Conservation (phyloP, 2,888 invertebrate genomes). For the Nymphalis c-album region DNA sequence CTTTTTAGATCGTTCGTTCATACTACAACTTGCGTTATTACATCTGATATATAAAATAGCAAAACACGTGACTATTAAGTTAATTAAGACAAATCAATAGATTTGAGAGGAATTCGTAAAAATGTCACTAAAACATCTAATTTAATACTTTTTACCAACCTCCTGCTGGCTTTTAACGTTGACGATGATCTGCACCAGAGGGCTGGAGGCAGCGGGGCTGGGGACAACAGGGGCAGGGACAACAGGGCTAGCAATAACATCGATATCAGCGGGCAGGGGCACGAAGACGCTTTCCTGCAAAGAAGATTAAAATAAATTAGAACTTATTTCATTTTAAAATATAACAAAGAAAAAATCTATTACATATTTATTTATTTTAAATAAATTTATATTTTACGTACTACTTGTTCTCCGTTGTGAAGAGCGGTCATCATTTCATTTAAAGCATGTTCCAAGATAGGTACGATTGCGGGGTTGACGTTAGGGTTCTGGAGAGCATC, state of each 20-base stretch:
- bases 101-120: too few species aligned
- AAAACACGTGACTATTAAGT: too few species aligned
- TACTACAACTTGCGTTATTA: too few species aligned
- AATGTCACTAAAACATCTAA: background rate
- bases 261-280: conserved; percentile 44
- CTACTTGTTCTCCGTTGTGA: conserved; percentile 49
- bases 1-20: too few species aligned
- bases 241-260: conserved; percentile 32
- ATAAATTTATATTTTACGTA: conserved; percentile 39
- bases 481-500: conserved; percentile 51
- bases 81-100: too few species aligned
- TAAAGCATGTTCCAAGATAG: conserved; percentile 55
- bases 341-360: too few species aligned
- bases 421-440: conserved; percentile 51
- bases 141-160: conserved; percentile 29
- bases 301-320: too few species aligned
- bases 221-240: conserved; percentile 29
- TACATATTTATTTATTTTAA: background rate
- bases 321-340: too few species aligned
- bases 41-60: too few species aligned
- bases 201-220: conserved; percentile 46
- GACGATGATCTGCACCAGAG: conserved; percentile 58
- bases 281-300: conserved; percentile 47
- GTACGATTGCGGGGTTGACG: conserved; percentile 50
- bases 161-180: conserved; percentile 48